These are phyloP conservation scores for Sesia apiformis DNA, from an alignment of 2,888 invertebrate genomes.

Conservation along the genomic window DNA sequence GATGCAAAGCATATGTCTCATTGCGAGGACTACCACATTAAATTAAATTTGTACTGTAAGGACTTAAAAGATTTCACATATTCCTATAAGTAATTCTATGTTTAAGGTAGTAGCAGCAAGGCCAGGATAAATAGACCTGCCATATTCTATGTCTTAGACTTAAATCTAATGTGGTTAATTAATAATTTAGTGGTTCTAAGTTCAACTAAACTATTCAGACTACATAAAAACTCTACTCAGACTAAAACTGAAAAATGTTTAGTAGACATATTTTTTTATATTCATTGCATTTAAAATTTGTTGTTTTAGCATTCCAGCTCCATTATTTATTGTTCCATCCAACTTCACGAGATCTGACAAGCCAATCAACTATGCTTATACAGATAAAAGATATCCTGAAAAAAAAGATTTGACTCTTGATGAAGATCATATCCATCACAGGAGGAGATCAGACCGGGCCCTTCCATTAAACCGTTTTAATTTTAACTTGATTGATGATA, in stretches of 20 bases:
- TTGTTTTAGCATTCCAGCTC: slow-evolving; percentile 50
- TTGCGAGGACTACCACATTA: no score
- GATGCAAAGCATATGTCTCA: no score
- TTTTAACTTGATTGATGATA: slow-evolving; percentile 75
- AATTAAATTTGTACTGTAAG: no score
- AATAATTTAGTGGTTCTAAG: no score
- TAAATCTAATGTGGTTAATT: no score
- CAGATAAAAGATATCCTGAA: slow-evolving; percentile 37
- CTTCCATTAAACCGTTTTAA: slow-evolving; percentile 74
- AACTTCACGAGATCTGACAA: slow-evolving; percentile 86
- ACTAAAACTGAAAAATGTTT: not conserved
- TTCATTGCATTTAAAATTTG: not conserved
- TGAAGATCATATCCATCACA: slow-evolving; percentile 36
- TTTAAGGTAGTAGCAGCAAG: no score
- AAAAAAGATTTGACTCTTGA: slow-evolving; percentile 20
- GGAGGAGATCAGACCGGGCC: slow-evolving; percentile 36
- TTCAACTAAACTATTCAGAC: no score
- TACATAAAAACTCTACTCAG: no score
- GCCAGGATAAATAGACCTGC: no score
- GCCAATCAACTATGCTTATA: slow-evolving; percentile 51
- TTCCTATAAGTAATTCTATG: no score
- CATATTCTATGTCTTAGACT: no score
- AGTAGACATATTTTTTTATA: slow-evolving; percentile 5
- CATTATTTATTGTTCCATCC: slow-evolving; percentile 83
- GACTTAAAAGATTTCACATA: no score